Percentiles rank a stretch among this genome's conserved stretches.
phyloP scores from a whole-genome alignment of 2,888 invertebrate genomes.

The Galeruca laticollis region DNA sequence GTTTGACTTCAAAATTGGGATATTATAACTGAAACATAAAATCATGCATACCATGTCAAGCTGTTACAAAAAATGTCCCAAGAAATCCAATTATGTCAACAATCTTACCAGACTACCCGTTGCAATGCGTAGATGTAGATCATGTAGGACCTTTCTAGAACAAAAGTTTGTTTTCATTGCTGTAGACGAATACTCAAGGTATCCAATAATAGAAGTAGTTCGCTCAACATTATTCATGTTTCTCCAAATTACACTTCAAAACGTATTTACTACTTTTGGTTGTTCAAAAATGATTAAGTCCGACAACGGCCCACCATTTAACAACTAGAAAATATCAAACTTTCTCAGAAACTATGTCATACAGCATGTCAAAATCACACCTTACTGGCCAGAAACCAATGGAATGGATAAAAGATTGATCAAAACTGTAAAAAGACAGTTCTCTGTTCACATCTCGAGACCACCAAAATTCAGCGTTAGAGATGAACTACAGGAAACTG shows the following conservation, averaged over 20 bases:
- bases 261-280: neutral
- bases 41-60: neutral
- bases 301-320: neutral
- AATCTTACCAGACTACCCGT: neutral
- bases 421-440: too few relatives aligned
- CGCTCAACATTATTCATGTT: neutral
- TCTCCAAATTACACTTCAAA: neutral
- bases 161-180: neutral
- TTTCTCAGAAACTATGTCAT: neutral
- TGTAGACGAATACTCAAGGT: neutral
- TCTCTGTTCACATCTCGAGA: too few relatives aligned
- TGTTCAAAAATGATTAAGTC: neutral
- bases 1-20: neutral
- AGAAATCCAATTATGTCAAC: neutral
- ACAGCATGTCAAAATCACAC: too few relatives aligned
- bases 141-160: neutral
- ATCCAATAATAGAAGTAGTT: neutral
- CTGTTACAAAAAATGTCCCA: neutral
- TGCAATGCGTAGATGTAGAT: neutral
- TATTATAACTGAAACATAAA: neutral
- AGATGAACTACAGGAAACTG: too few relatives aligned
- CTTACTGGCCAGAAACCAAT: too few relatives aligned
- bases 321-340: neutral
- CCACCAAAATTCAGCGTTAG: too few relatives aligned
- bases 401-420: too few relatives aligned